Conservation (phyloP, 1,140 invertebrate species). For the Sesamia nonagrioides region DNA sequence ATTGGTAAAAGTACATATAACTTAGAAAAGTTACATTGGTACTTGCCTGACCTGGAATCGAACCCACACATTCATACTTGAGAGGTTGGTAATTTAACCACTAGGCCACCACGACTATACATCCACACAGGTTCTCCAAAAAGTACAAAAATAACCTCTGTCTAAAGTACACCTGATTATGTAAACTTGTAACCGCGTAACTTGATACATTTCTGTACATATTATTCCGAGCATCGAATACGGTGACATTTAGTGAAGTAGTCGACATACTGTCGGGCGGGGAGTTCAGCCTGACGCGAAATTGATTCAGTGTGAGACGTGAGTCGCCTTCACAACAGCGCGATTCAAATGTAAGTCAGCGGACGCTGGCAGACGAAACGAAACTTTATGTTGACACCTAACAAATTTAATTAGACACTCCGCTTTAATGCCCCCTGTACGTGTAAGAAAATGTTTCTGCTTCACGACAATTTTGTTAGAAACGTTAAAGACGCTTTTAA, state of each 20-base stretch:
- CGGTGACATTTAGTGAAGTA: constrained; percentile 50
- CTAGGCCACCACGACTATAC: too few species aligned
- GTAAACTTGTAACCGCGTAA: constrained; percentile 30
- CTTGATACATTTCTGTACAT: constrained; percentile 31
- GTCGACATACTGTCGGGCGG: constrained; percentile 58
- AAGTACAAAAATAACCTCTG: not conserved
- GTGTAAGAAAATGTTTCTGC: constrained; percentile 53
- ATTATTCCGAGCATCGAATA: constrained; percentile 48
- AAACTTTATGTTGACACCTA: constrained; percentile 76
- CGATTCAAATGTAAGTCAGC: constrained; percentile 77
- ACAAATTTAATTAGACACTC: constrained; percentile 79
- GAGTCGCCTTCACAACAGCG: constrained; percentile 72
- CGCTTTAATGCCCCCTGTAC: constrained; percentile 63
- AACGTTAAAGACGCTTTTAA: constrained; percentile 26
- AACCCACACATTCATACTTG: too few species aligned
- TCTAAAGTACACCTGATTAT: constrained; percentile 19
- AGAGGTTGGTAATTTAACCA: too few species aligned
- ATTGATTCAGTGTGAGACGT: constrained; percentile 84
- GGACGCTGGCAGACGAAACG: constrained; percentile 62
- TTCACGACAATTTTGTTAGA: constrained; percentile 36
- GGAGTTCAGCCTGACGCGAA: constrained; percentile 73
- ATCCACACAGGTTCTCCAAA: too few species aligned
- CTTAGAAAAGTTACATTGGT: too few species aligned
- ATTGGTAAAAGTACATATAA: too few species aligned
- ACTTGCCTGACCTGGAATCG: too few species aligned